A percentile compares a stretch with the other conserved stretches of the same genome.
phyloP scores from a whole-genome alignment of 2,113 vertebrate genomes.

The Bufo bufo region DNA sequence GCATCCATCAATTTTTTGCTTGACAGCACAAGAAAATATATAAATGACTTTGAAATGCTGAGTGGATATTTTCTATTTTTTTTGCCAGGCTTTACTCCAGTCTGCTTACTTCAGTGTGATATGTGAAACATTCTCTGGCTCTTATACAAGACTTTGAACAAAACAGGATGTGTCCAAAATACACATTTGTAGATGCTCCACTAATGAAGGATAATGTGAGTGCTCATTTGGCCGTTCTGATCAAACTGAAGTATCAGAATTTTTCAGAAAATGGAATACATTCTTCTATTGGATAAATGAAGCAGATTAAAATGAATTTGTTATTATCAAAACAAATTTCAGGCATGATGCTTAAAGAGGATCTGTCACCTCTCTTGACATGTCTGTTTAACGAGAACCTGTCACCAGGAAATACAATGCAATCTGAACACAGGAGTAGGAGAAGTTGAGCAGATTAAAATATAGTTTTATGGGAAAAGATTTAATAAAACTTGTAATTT shows the following conservation, averaged over 20 bases:
- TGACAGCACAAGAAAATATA: slow-evolving; percentile 31
- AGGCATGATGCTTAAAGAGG: not conserved
- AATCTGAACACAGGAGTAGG: too few relatives aligned
- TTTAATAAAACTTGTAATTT: too few relatives aligned
- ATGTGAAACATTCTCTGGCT: slow-evolving; percentile 13
- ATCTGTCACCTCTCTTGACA: too few relatives aligned
- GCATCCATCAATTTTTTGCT: slow-evolving; percentile 32
- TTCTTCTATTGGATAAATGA: not conserved
- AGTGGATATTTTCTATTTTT: slow-evolving; percentile 10
- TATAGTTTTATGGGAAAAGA: too few relatives aligned
- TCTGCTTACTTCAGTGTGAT: slow-evolving; percentile 12
- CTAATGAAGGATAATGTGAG: slow-evolving; percentile 29
- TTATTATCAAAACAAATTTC: not conserved
- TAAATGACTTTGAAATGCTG: not conserved
- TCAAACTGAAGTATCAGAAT: not conserved
- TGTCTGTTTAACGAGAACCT: not conserved
- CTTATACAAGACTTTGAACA: slow-evolving; percentile 10
- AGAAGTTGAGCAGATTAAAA: too few relatives aligned
- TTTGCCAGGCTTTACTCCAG: slow-evolving; percentile 1
- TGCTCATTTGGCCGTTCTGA: slow-evolving; percentile 17
- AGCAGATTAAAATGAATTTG: too few relatives aligned
- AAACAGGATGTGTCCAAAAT: slow-evolving; percentile 32
- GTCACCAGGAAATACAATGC: too few relatives aligned
- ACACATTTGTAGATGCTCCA: slow-evolving; percentile 30
- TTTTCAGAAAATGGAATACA: not conserved